Percentiles rank a stretch among this genome's conserved stretches.
phyloP scores from a whole-genome alignment of 2,888 invertebrate genomes.

The Drosophila kambysellisi region DNA sequence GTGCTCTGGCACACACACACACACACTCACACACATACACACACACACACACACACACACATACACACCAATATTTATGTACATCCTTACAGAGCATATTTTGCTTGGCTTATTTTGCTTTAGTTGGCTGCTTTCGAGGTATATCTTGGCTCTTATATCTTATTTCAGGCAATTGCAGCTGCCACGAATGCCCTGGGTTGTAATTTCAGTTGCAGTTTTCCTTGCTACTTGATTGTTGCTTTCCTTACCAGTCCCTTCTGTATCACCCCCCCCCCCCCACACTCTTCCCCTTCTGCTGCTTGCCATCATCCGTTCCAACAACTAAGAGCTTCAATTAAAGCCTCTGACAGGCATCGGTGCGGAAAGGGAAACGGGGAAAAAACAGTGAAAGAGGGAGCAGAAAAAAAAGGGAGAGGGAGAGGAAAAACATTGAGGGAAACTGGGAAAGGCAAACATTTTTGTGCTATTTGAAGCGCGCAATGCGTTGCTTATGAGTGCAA shows the following conservation, averaged over 20 bases:
- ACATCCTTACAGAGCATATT: conserved; percentile 47
- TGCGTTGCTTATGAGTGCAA: conserved; percentile 45
- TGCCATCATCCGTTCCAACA: conserved; percentile 36
- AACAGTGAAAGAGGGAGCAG: neutral
- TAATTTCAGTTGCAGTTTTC: conserved; percentile 75
- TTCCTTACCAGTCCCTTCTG: conserved; percentile 20
- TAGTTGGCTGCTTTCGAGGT: conserved; percentile 39
- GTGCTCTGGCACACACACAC: neutral
- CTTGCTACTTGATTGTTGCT: conserved; percentile 69
- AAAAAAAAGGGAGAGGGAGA: neutral
- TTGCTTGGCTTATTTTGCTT: conserved; percentile 56
- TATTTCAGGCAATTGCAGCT: conserved; percentile 66
- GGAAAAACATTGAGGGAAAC: conserved; percentile 10
- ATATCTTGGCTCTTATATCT: conserved; percentile 63
- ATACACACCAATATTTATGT: neutral
- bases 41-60: conserved; percentile 1
- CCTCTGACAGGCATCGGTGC: conserved; percentile 53
- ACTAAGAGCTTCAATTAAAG: conserved; percentile 74
- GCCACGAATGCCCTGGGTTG: conserved; percentile 64
- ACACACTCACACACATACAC: too few relatives aligned
- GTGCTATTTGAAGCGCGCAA: conserved; percentile 58
- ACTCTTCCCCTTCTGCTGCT: neutral
- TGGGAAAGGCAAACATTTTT: conserved; percentile 52
- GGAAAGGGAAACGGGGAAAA: conserved; percentile 19
- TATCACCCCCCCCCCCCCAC: neutral